Evolutionary conservation across 2,888 invertebrate species (phyloP), one percentile per base, ranked within the genome.

Genomic region (Muscina levida): DNA sequence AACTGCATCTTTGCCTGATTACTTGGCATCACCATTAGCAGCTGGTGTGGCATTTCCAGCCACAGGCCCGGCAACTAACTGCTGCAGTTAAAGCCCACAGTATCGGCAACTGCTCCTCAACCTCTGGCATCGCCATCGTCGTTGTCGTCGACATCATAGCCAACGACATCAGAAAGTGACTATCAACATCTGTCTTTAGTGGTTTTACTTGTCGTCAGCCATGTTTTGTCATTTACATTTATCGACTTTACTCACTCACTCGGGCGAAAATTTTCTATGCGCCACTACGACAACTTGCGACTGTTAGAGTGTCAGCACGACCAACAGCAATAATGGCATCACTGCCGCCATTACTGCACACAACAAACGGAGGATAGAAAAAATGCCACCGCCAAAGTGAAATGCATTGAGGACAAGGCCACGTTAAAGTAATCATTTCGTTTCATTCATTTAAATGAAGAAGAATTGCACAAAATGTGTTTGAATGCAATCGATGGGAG

Each of bases 361-460:
- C 62, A 22, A 1, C 72, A 73, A 72, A 73, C 72, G 56, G 68
- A 78, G 48, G 59, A 48, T 4, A 57, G n/a, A 15, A 51, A 59
- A 62, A 65, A 39, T 8, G 15, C 51, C 31, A 44, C 67, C 77
- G 72, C 46, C 46, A 17, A 39, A 62, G 67, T 72, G 62, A 46
- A 67, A 66, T 72, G 56, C 74, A 81, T 81, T 81, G 68, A 77
- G 81, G 74, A 81, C 81, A 81, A 81, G 81, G 81, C 81, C 81
- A 77, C 56, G 66, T 74, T 74, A 75, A 81, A 77, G 81, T 62
- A 77, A 76, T 76, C 68, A 76, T 76, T 72, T 31, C 31, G 31
- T 31, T 76, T 66, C 71, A 73, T 80, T 73, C 72, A 76, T 76
- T 80, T 71, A 56, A 59, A 48, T 17, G 39, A 11, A 71, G 19